These are phyloP conservation scores for Podiceps cristatus DNA, from an alignment of 2,113 vertebrate species.

Conservation along the genomic window DNA sequence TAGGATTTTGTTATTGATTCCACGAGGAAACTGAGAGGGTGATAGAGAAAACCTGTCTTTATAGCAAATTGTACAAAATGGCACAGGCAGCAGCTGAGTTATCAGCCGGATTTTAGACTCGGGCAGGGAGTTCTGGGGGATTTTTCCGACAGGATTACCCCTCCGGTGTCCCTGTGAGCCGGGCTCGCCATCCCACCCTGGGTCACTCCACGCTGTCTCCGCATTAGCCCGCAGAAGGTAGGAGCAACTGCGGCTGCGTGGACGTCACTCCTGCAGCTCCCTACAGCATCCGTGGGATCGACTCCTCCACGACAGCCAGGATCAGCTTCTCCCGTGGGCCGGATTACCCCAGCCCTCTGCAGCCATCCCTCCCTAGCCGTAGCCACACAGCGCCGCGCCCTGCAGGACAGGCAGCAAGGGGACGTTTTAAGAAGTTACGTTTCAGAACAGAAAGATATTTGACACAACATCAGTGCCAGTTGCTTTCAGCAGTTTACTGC, in stretches of 20 bases:
- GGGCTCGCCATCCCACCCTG: not conserved
- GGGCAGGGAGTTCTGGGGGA: not conserved
- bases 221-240: not conserved
- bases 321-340: not conserved
- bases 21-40: not conserved
- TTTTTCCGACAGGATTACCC: not conserved
- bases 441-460: not conserved
- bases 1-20: not conserved
- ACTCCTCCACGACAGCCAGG: not conserved
- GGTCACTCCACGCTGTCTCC: fast-evolving
- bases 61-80: not conserved
- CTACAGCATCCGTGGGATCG: fast-evolving
- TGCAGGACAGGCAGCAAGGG: not conserved
- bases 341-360: not conserved
- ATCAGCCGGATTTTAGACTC: not conserved
- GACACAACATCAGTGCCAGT: not conserved
- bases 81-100: not conserved
- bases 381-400: not conserved
- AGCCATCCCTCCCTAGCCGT: not conserved
- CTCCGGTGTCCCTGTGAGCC: not conserved
- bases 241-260: fast-evolving
- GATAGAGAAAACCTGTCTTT: not conserved
- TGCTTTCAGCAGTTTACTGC: not conserved
- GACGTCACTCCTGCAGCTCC: fast-evolving
- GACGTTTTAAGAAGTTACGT: fast-evolving